Base-by-base conservation (phyloP, 2,888 invertebrate genomes). In the Rhaphigaster nebulosa region DNA sequence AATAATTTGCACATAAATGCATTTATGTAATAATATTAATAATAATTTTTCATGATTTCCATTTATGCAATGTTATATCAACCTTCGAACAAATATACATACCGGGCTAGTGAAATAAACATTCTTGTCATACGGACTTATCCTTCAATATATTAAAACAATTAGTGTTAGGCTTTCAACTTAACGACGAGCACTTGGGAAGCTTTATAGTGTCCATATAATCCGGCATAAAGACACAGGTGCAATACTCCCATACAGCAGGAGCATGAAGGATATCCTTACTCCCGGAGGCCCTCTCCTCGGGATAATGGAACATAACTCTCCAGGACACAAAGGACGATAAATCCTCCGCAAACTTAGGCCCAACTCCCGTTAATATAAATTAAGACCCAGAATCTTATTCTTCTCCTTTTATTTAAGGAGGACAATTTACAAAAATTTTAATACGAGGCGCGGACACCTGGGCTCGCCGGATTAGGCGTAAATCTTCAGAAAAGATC, bases 341-440 rank as follows among this genome's bases (percentile, higher is more conserved):
- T 65, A 65, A 65, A 65, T 65, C 65, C 65, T 65, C 29, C 4
- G 65, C 29, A 29, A 65, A 65, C 65, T 65, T 29, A 15, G 15
- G 13, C 15, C 29, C 13, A 65, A 65, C 15, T 65, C 29, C 65
- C 65, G 65, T 65, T 65, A 65, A 65, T 65, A 65, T 65, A 29
- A 65, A 65, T 65, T 65, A 65, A 65, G 65, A 29, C 29, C 65
- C 29, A 29, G 65, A 65, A 65, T 65, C 65, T 65, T 65, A 65
- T 65, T 65, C 65, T 65, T 65, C 65, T 65, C 65, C 65, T 65
- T 65, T 65, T 65, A 65, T 65, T 65, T 65, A 65, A 65, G 65
- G 29, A 65, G 29, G 29, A 65, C 65, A 65, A 65, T 65, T 65
- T 29, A 65, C 65, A 65, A 65, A 65, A 65, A 65, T 65, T 65